Percentiles rank a stretch among this genome's conserved stretches.
Evolutionary conservation across 2,888 invertebrate genomes (phyloP).

Genomic region (Lithodes maja): DNA sequence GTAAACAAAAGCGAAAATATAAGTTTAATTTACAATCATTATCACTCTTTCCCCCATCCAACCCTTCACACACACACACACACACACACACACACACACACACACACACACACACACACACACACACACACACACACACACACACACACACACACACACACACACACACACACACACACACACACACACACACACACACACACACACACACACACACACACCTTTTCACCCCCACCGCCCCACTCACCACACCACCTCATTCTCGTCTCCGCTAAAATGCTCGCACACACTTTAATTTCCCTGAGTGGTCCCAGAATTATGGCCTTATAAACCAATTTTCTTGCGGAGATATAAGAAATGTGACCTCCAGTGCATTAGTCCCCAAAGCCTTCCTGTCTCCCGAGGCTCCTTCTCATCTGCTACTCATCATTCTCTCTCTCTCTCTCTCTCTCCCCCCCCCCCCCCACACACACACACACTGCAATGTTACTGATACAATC

Average conservation of each 20-base stretch:
- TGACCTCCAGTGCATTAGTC: slow-evolving; percentile 30
- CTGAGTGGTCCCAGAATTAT: slow-evolving; percentile 37
- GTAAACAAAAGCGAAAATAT: no score
- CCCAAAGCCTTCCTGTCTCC: slow-evolving; percentile 19
- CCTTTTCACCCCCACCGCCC: background rate
- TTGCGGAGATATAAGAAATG: slow-evolving; percentile 31
- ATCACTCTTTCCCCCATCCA: no score
- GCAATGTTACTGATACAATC: no score
- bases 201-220: no score
- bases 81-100: no score
- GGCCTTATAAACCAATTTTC: slow-evolving; percentile 42
- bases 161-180: no score
- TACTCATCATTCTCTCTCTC: background rate
- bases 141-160: no score
- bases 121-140: no score
- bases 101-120: no score
- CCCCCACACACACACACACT: background rate
- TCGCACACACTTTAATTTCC: slow-evolving; percentile 3
- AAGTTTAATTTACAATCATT: no score
- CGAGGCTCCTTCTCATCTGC: background rate
- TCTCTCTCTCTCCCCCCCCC: background rate
- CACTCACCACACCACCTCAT: background rate
- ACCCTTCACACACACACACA: no score
- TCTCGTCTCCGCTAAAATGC: background rate
- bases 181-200: no score